These are phyloP conservation scores for Ditylenchus dipsaci DNA, from an alignment of 1,140 invertebrate genomes.

Conservation along the genomic window DNA sequence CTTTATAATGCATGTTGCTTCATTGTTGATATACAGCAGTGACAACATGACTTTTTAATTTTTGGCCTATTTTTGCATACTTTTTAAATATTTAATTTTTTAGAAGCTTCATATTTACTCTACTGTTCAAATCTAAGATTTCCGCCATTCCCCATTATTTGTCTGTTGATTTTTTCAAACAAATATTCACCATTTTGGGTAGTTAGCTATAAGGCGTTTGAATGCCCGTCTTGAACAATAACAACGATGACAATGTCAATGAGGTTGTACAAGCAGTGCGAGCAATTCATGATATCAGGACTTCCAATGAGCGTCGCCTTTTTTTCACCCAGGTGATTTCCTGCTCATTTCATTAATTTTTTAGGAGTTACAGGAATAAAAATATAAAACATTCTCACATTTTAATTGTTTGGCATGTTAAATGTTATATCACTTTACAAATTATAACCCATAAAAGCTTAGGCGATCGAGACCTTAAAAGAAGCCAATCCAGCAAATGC, in stretches of 20 bases:
- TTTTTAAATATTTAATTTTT: background rate
- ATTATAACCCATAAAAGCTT: background rate
- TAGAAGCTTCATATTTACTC: background rate
- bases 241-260: conserved; percentile 12
- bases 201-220: background rate
- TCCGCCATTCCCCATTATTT: too few relatives aligned
- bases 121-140: background rate
- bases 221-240: conserved; percentile 9
- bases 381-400: background rate
- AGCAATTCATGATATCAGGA: conserved; percentile 37
- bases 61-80: background rate
- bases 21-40: background rate
- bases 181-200: background rate
- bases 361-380: background rate
- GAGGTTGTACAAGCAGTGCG: conserved; percentile 31
- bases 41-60: background rate
- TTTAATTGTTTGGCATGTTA: background rate
- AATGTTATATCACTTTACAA: background rate
- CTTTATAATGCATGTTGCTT: background rate
- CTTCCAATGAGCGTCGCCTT: conserved; percentile 26
- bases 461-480: conserved; percentile 37
- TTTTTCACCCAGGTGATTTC: conserved; percentile 32
- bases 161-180: background rate
- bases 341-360: background rate
- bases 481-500: conserved; percentile 20